Conservation (phyloP, 1,140 invertebrate genomes). For the Geopemphigus sp. region DNA sequence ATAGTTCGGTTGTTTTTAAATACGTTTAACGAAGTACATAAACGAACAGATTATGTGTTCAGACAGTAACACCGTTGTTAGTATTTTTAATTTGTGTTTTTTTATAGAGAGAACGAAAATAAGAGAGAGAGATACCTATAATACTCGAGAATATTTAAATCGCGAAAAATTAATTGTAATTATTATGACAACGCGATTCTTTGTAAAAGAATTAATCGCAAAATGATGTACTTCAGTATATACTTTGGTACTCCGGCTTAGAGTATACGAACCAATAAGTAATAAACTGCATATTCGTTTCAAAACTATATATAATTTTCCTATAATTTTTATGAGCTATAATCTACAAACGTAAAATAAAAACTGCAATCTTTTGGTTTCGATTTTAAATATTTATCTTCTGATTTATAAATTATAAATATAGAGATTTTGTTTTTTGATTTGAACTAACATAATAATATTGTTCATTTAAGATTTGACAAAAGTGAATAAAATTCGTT, state of each 20-base stretch:
- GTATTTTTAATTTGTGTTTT: no score
- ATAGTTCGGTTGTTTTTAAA: background rate
- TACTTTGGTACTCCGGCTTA: no score
- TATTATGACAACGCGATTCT: slow-evolving; percentile 27
- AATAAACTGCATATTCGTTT: slow-evolving; percentile 17
- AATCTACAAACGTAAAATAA: background rate
- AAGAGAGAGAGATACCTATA: no score
- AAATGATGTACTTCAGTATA: slow-evolving; percentile 3
- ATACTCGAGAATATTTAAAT: no score
- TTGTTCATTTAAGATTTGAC: no score
- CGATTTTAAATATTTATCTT: background rate
- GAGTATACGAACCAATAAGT: slow-evolving; percentile 2
- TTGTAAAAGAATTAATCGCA: background rate
- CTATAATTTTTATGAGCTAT: background rate
- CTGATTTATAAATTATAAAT: no score
- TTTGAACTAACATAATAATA: no score
- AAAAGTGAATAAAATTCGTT: no score
- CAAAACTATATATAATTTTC: background rate
- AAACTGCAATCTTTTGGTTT: background rate
- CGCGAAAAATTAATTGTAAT: slow-evolving; percentile 31
- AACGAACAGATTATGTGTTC: no score
- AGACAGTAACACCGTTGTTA: no score
- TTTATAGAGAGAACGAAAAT: no score
- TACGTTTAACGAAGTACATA: background rate
- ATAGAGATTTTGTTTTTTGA: no score